Percentiles rank a stretch among this genome's conserved stretches.
phyloP scores from a whole-genome alignment of 53 echinoderm and acorn worm species.

The Astropecten irregularis region DNA sequence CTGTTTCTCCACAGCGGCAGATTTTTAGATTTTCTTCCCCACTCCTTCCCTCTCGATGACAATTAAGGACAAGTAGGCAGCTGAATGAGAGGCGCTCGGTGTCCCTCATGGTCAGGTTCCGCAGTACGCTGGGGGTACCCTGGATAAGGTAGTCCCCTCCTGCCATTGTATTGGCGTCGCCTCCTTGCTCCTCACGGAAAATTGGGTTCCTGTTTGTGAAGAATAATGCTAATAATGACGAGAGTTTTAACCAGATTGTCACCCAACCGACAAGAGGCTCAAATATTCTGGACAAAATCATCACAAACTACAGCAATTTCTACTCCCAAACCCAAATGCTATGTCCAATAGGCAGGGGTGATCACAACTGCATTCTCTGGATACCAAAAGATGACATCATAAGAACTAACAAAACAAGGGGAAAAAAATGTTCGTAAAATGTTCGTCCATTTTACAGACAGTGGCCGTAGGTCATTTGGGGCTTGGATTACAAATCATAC shows the following conservation, averaged over 20 bases:
- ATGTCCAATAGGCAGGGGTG: slow-evolving; percentile 14
- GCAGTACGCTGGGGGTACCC: too few relatives aligned
- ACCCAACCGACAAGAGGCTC: slow-evolving; percentile 19
- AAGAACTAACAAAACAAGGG: not conserved
- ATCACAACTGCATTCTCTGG: slow-evolving; percentile 18
- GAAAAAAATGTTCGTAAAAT: not conserved
- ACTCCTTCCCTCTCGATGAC: too few relatives aligned
- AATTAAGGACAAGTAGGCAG: too few relatives aligned
- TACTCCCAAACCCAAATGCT: slow-evolving; percentile 4
- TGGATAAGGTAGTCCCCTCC: too few relatives aligned
- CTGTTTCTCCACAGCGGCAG: too few relatives aligned
- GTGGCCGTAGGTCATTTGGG: not conserved
- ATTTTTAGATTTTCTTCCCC: too few relatives aligned
- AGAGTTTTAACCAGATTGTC: slow-evolving; percentile 2
- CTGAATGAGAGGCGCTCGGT: too few relatives aligned
- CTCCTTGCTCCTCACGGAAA: too few relatives aligned
- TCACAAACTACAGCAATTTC: slow-evolving; percentile 18
- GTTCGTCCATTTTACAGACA: too few relatives aligned
- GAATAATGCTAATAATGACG: not conserved
- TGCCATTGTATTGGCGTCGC: too few relatives aligned
- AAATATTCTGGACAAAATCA: slow-evolving; percentile 34
- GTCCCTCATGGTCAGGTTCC: too few relatives aligned
- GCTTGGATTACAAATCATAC: not conserved
- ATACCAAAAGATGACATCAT: not conserved
- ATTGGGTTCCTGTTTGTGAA: too few relatives aligned